phyloP scores from a whole-genome alignment of 2,888 invertebrate genomes.

The Hyppa rectilinea region DNA sequence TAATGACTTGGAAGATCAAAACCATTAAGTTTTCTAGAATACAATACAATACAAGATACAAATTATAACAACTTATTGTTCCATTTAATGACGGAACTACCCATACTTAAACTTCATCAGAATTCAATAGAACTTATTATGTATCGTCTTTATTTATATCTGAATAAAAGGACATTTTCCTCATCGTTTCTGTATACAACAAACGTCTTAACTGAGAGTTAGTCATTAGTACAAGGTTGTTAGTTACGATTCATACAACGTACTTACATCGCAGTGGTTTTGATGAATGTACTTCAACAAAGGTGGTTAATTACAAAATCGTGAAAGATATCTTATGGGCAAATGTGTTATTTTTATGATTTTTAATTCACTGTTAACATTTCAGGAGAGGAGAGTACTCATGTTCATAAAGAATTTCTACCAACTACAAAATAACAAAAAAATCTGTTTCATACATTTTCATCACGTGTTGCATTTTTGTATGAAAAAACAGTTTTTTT shows the following conservation, averaged over 20 bases:
- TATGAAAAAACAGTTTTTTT: no score
- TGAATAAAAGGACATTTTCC: conserved; percentile 29
- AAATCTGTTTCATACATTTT: no score
- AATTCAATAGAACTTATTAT: conserved; percentile 20
- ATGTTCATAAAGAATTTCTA: no score
- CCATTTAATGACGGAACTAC: neutral
- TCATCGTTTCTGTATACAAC: conserved; percentile 16
- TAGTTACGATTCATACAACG: conserved; percentile 15
- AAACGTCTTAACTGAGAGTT: conserved; percentile 11
- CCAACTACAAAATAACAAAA: no score
- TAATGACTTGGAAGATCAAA: no score
- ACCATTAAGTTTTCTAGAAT: conserved; percentile 19
- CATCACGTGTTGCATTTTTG: no score
- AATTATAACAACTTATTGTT: conserved; percentile 12
- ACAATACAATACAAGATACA: neutral
- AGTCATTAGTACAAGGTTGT: conserved; percentile 32
- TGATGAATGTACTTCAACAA: conserved; percentile 2
- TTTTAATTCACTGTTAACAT: no score
- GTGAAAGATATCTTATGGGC: neutral
- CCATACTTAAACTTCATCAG: conserved; percentile 1
- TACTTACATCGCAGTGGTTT: neutral
- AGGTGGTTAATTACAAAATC: neutral
- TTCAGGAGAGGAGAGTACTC: no score
- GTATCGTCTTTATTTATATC: conserved; percentile 9
- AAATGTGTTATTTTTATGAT: neutral